Evolutionary conservation across 2,888 invertebrate genomes (phyloP), one percentile per base, ranked within the genome.

Genomic region (Rhagophthalmus giganteus): DNA sequence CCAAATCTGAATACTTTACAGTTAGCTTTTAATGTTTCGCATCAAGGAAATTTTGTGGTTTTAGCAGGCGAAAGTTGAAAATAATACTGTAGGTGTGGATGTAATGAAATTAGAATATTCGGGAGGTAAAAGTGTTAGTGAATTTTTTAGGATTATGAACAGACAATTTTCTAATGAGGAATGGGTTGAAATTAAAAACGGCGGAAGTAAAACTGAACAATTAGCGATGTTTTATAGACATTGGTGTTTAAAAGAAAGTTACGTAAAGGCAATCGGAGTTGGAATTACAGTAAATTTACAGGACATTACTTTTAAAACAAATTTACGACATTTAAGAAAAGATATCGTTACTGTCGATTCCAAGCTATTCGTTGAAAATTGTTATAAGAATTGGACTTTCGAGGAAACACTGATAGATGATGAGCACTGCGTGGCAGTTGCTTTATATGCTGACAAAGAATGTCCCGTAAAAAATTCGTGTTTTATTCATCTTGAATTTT

Each of bases 181-280:
- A 74, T 97, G 96, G 96, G 68, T 69, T 1, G 82, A 79, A 39
- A 91, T 97, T 57, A 78, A 74, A 42, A 76, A 76, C 26, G 77
- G 75, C 51, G 66, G 73, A 7, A 75, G 73, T 34, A 86, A 90
- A 60, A 66, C 68, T 12, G 80, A 86, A n/a, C 85, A 90, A 71
- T 75, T 92, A 24, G 78, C 79, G 9, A 85, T 86, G 67, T 97
- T 96, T 74, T 94, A 88, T 72, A 80, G 96, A 54, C 81, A 89
- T 66, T 97, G 97, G 96, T 88, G 93, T 63, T 77, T 97, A 35
- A 97, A 97, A 74, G 96, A 97, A 73, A 89, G 94, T 69, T 94
- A 93, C 70, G 89, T 93, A 0, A 97, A 97, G 76, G 94, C 95
- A 56, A 79, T 87, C 42, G 95, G 96, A 11, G 77, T 87, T 13